Evolutionary conservation across 2,797 vertebrate species (phyloP).

Genomic region (Microctenopoma stevenorrisi): DNA sequence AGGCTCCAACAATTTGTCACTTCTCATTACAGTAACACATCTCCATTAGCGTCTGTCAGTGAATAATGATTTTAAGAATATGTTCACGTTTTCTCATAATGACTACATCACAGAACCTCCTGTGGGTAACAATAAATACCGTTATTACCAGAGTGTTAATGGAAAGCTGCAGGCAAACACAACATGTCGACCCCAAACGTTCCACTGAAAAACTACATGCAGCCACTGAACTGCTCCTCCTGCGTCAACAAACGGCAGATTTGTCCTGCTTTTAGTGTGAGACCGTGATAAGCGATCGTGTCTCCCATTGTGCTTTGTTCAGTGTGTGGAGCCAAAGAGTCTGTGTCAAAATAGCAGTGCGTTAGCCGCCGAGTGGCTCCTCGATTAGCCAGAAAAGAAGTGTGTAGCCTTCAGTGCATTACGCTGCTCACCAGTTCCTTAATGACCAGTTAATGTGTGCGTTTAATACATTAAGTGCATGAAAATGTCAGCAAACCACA

Average conservation of each 20-base stretch:
- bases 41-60: neutral
- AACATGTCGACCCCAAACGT: slow-evolving; percentile 9
- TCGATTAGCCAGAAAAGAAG: slow-evolving; percentile 27
- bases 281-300: slow-evolving; percentile 5
- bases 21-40: neutral
- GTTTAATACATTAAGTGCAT: neutral
- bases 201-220: neutral
- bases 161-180: neutral
- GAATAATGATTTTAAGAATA: neutral
- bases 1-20: neutral
- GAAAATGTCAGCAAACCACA: neutral
- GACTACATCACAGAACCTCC: neutral
- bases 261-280: slow-evolving; percentile 3
- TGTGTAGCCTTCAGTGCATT: slow-evolving; percentile 9
- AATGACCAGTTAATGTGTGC: neutral
- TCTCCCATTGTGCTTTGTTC: slow-evolving; percentile 33
- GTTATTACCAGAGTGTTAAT: neutral
- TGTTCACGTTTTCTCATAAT: neutral
- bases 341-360: slow-evolving; percentile 17
- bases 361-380: slow-evolving; percentile 25
- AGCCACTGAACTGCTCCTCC: neutral
- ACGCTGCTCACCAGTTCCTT: neutral
- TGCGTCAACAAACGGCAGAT: neutral
- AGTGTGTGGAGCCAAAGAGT: slow-evolving; percentile 18
- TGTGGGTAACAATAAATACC: neutral